Evolutionary conservation across 2,113 vertebrate genomes (phyloP).

Genomic region (Xyrauchen texanus): DNA sequence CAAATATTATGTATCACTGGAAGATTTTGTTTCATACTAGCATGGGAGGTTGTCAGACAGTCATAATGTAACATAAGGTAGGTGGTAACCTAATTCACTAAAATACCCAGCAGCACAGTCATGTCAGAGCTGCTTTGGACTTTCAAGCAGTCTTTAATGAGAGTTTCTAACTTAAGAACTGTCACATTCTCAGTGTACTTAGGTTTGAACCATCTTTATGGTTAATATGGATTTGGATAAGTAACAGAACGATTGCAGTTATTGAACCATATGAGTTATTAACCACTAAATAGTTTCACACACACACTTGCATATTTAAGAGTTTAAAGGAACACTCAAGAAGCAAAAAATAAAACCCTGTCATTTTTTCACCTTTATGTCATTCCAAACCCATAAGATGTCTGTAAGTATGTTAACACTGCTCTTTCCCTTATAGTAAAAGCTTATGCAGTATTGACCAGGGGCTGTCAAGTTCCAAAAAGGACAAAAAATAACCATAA

Average conservation of each 20-base stretch:
- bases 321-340: too few relatives aligned
- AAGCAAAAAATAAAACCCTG: too few relatives aligned
- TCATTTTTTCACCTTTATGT: too few relatives aligned
- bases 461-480: too few relatives aligned
- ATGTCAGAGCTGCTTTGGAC: background rate
- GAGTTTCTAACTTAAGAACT: background rate
- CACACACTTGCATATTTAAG: too few relatives aligned
- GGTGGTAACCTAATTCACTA: slow-evolving; percentile 14
- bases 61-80: slow-evolving; percentile 5
- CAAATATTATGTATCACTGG: background rate
- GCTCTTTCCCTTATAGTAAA: too few relatives aligned
- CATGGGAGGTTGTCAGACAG: slow-evolving; percentile 3
- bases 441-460: too few relatives aligned
- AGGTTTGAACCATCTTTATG: too few relatives aligned
- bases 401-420: too few relatives aligned
- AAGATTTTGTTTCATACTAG: slow-evolving; percentile 1
- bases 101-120: background rate
- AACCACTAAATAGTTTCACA: slow-evolving; percentile 7
- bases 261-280: slow-evolving; percentile 16
- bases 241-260: background rate
- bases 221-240: background rate
- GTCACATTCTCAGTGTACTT: too few relatives aligned
- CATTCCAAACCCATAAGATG: too few relatives aligned
- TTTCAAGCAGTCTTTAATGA: background rate
- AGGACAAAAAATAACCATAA: too few relatives aligned